Evolutionary conservation across 1,140 invertebrate species (phyloP).

Genomic region (Diuraphis noxia): DNA sequence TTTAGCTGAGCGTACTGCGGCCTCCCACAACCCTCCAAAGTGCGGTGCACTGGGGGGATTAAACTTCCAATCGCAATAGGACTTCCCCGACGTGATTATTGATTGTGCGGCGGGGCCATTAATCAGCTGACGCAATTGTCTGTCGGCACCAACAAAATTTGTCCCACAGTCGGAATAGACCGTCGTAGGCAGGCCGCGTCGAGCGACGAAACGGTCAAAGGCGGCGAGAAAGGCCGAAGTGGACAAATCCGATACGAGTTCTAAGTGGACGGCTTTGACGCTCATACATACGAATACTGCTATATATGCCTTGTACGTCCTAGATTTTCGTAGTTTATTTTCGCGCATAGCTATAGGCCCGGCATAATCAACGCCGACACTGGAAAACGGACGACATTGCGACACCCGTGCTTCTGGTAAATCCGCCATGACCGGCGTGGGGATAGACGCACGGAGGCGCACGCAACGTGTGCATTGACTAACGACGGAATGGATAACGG

Average conservation of each 20-base stretch:
- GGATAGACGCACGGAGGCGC: not conserved
- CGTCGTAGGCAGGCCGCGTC: not conserved
- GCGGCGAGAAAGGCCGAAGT: not conserved
- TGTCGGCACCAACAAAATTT: not conserved
- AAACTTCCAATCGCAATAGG: conserved; percentile 56
- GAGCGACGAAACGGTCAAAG: not conserved
- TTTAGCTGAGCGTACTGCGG: too few relatives aligned
- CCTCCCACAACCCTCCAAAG: too few relatives aligned
- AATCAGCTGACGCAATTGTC: not conserved
- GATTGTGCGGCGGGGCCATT: not conserved
- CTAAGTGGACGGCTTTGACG: not conserved
- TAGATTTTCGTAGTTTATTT: not conserved
- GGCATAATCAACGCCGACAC: too few relatives aligned
- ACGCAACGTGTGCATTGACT: not conserved
- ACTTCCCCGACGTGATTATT: conserved; percentile 1
- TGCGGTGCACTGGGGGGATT: conserved; percentile 51
- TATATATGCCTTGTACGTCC: not conserved
- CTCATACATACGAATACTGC: not conserved
- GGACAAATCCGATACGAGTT: not conserved
- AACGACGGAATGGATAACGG: not conserved
- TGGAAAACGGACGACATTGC: too few relatives aligned
- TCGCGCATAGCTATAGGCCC: not conserved
- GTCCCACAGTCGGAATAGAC: not conserved
- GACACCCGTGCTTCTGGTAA: not conserved
- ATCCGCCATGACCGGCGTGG: not conserved